Base-by-base conservation (phyloP, 2,113 vertebrate species). In the Psilopsiagon aurifrons region DNA sequence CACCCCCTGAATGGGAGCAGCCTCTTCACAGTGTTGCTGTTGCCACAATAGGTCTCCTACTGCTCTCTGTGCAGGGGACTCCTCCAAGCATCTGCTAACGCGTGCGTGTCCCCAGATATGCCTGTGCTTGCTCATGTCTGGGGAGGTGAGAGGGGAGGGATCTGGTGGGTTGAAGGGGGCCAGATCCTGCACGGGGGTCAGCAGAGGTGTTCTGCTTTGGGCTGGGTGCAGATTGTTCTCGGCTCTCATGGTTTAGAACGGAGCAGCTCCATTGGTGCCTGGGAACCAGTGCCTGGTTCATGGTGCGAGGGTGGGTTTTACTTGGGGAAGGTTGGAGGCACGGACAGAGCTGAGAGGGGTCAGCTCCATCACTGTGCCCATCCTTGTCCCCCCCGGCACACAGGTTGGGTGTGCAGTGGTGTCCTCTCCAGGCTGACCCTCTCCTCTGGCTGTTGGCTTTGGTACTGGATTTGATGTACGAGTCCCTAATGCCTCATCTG, bases 1-100 rank as follows among this genome's bases (percentile, higher is more conserved):
- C n/a, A 43, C 19, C 1, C 14, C 0, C 0, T 33, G 55, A 71
- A 59, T 0, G 1, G 78, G 57, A 64, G 52, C 0, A 2, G 60
- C 69, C 69, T 92, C 81, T 28, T 0, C 2, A 44, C 89, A 41
- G 11, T 0, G 0, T 15, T 27, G 17, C 69, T n/a, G 77, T 43
- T 66, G 71, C 78, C 71, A 74, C 90, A 31, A 3, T 39, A 57
- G 70, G 44, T 94, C 57, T 69, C 62, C 60, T 17, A 47, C 86
- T 49, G 83, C 59, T 76, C 33, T 88, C 91, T 47, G 84, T 54
- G 82, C 70, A 62, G 55, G 82, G 49, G 54, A 51, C 59, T 70
- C 46, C 70, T 87, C 41, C 93, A 83, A 87, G 79, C 93, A 79
- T 73, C 94, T 87, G 91, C 81, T 35, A 37, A 59, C 52, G 43